phyloP scores from a whole-genome alignment of 2,888 invertebrate genomes.

The Himalopsyche kuldschensis region DNA sequence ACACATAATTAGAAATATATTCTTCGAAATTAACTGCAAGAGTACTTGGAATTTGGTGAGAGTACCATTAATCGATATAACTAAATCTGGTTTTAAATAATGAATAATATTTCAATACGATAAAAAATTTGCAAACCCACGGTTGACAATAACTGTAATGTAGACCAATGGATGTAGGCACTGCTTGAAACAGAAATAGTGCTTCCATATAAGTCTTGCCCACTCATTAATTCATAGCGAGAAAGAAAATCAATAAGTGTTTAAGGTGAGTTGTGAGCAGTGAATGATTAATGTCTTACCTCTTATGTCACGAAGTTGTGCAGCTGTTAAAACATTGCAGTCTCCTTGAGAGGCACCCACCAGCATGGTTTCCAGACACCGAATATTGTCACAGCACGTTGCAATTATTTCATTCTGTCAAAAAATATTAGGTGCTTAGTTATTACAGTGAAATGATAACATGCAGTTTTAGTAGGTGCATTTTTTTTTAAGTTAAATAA shows the following conservation, averaged over 20 bases:
- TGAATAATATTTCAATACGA: too few species aligned
- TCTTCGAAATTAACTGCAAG: too few species aligned
- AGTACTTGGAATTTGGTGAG: too few species aligned
- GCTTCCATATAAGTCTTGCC: neutral
- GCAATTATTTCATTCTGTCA: conserved; percentile 79
- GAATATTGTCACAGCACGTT: conserved; percentile 85
- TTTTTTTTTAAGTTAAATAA: neutral
- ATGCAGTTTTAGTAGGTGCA: neutral
- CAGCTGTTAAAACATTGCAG: conserved; percentile 56
- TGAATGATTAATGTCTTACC: conserved; percentile 48
- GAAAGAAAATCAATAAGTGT: neutral
- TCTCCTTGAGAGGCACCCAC: conserved; percentile 52
- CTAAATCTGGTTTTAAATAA: too few species aligned
- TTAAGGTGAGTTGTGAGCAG: neutral
- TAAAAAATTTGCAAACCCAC: neutral
- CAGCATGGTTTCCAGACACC: conserved; percentile 73
- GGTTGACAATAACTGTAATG: neutral
- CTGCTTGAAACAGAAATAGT: neutral
- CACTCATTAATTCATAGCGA: neutral
- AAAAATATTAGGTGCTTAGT: conserved; percentile 42
- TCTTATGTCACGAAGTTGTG: conserved; percentile 62
- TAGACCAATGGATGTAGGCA: neutral
- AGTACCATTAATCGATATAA: too few species aligned
- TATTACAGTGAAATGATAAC: conserved; percentile 1
- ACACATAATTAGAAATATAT: too few species aligned